Percentiles rank a stretch among this genome's conserved stretches.
Conservation (phyloP, 2,113 vertebrate genomes). For the Chlamydotis undulata region DNA sequence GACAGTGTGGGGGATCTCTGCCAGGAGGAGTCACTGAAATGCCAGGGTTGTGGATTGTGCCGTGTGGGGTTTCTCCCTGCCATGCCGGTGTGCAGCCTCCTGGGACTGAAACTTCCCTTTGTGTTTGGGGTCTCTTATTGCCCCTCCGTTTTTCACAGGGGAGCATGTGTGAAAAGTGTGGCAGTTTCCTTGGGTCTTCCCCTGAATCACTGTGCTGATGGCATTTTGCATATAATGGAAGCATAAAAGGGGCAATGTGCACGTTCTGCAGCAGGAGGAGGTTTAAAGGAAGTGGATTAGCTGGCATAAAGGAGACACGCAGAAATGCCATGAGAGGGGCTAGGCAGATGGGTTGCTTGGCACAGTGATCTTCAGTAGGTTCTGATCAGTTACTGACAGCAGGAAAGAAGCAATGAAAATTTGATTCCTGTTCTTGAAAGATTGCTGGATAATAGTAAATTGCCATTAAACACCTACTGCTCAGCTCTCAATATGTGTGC, state of each 20-base stretch:
- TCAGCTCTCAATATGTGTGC: not conserved
- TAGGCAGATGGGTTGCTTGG: not conserved
- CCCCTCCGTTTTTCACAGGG: not conserved
- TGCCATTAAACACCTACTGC: not conserved
- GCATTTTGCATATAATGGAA: not conserved
- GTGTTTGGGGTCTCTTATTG: too few species aligned
- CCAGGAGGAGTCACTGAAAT: not conserved
- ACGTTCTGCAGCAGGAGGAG: not conserved
- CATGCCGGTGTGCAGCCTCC: fast-evolving
- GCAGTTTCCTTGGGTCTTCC: not conserved
- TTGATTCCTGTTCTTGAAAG: not conserved
- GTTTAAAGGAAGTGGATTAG: not conserved
- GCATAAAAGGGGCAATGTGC: not conserved
- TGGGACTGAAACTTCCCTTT: not conserved
- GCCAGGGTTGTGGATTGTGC: not conserved
- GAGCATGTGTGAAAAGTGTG: fast-evolving
- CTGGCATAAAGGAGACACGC: not conserved
- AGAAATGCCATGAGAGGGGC: not conserved
- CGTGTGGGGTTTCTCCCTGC: not conserved
- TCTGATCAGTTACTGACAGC: not conserved
- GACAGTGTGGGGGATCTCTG: fast-evolving
- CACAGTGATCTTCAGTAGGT: not conserved
- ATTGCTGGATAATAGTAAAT: not conserved
- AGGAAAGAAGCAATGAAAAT: not conserved
- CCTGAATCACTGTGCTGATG: not conserved